Conservation (phyloP, 2,113 vertebrate genomes). For the Oncorhynchus gorbuscha region DNA sequence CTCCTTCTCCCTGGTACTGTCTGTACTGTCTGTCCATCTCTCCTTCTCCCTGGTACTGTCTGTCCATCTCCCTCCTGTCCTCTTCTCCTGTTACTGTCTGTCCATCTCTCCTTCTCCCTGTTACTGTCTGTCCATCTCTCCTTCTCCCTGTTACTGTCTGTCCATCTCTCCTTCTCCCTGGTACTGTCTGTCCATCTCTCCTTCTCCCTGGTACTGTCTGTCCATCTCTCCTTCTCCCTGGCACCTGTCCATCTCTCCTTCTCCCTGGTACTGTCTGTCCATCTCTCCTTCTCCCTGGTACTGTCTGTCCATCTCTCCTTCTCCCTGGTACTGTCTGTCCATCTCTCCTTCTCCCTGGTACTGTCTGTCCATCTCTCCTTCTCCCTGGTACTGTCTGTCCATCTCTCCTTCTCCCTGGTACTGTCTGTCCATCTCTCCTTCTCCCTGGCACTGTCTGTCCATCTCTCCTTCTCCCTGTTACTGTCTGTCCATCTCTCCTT, state of each 20-base stretch:
- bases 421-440: not conserved
- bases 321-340: slow-evolving; percentile 27
- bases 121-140: slow-evolving; percentile 13
- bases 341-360: slow-evolving; percentile 28
- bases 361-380: not conserved
- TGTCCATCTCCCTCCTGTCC: too few species aligned
- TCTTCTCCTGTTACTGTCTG: slow-evolving; percentile 28
- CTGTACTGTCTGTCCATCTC: too few species aligned
- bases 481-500: not conserved
- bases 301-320: not conserved
- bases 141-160: slow-evolving; percentile 27
- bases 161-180: slow-evolving; percentile 21
- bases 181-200: slow-evolving; percentile 13
- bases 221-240: too few species aligned
- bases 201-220: slow-evolving; percentile 27
- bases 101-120: slow-evolving; percentile 21
- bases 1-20: slow-evolving; percentile 29
- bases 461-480: slow-evolving; percentile 28
- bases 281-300: slow-evolving; percentile 28
- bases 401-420: slow-evolving; percentile 28
- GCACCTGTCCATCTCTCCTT: too few species aligned
- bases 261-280: slow-evolving; percentile 27
- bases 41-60: slow-evolving; percentile 30
- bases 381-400: slow-evolving; percentile 27
- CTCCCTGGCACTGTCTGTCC: slow-evolving; percentile 27